These are phyloP conservation scores for Athrips mouffetella DNA, from an alignment of 2,888 invertebrate species.

Conservation along the genomic window DNA sequence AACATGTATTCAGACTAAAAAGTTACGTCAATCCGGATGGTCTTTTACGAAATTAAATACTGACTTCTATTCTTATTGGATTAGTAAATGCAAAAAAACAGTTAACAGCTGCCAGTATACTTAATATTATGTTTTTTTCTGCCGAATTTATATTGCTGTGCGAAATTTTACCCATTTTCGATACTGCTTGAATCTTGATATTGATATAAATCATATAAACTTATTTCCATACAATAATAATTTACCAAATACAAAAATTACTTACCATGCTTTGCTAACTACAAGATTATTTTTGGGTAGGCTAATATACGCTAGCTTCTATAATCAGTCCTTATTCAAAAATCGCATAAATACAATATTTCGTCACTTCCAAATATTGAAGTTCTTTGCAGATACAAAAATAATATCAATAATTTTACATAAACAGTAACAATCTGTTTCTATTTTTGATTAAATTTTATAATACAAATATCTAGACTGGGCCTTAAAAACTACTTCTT, in stretches of 20 bases:
- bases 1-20: no score
- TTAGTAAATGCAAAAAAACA: background rate
- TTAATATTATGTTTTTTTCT: no score
- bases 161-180: no score
- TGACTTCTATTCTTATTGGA: no score
- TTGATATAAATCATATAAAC: no score
- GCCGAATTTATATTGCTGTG: no score
- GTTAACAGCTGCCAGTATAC: background rate
- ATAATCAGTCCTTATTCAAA: conserved; percentile 68
- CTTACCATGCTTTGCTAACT: conserved; percentile 23
- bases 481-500: conserved; percentile 64
- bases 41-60: no score
- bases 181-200: no score
- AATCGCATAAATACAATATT: conserved; percentile 55
- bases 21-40: no score
- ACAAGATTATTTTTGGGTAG: conserved; percentile 28
- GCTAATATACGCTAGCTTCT: conserved; percentile 51
- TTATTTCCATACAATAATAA: background rate
- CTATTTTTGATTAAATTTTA: conserved; percentile 64
- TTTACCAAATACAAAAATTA: conserved; percentile 1
- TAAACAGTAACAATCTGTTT: conserved; percentile 73
- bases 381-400: conserved; percentile 68
- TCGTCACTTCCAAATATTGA: conserved; percentile 56
- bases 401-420: conserved; percentile 51
- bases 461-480: conserved; percentile 47